phyloP scores from a whole-genome alignment of 2,888 invertebrate species.

The Platycheirus albimanus region DNA sequence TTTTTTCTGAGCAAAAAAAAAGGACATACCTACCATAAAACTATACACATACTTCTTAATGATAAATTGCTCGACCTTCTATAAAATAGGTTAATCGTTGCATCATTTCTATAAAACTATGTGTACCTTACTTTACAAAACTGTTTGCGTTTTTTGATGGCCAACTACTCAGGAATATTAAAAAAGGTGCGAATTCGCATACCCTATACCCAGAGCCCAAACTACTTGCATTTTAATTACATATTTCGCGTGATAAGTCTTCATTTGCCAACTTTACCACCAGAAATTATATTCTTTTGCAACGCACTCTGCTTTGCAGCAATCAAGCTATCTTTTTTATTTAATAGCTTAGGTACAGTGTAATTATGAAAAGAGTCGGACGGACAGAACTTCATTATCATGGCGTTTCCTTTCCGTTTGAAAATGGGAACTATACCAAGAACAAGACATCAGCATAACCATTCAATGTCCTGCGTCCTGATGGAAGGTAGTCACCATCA shows the following conservation, averaged over 20 bases:
- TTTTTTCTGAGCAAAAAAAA: too few relatives aligned
- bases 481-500: too few relatives aligned
- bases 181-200: neutral
- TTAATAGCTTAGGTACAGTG: neutral
- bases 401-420: slow-evolving; percentile 13
- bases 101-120: neutral
- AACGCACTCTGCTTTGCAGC: slow-evolving; percentile 27
- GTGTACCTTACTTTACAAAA: too few relatives aligned
- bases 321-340: neutral
- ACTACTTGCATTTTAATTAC: slow-evolving; percentile 4
- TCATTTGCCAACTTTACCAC: neutral
- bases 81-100: neutral
- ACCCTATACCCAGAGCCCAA: neutral
- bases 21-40: too few relatives aligned
- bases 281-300: neutral
- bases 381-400: slow-evolving; percentile 40
- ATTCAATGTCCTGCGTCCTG: neutral
- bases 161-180: slow-evolving; percentile 17
- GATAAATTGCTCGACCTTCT: too few relatives aligned
- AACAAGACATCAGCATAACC: neutral
- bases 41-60: too few relatives aligned
- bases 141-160: neutral
- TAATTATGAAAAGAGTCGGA: slow-evolving; percentile 13
- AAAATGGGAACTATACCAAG: neutral
- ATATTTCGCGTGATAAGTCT: slow-evolving; percentile 30